A percentile compares a stretch with the other conserved stretches of the same genome.
These are phyloP conservation scores for Gephyroberyx darwinii DNA, from an alignment of 2,797 vertebrate species.

Conservation along the genomic window DNA sequence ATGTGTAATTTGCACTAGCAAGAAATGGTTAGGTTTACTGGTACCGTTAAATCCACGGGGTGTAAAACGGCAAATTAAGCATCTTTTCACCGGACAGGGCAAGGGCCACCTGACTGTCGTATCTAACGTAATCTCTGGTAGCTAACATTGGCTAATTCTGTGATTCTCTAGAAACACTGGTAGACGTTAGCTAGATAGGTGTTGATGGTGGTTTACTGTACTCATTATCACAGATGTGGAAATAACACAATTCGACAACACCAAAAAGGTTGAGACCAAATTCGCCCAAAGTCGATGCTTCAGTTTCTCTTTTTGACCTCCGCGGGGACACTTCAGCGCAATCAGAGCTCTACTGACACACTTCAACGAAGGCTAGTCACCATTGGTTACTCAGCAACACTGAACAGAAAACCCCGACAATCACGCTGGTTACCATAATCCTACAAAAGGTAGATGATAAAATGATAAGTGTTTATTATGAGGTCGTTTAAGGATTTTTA, in stretches of 20 bases:
- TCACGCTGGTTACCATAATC: background rate
- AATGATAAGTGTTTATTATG: background rate
- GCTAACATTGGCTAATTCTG: conserved; percentile 36
- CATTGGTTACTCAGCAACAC: background rate
- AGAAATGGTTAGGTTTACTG: too few species aligned
- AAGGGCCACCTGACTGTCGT: conserved; percentile 13
- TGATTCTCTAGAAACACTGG: background rate
- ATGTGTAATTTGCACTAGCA: too few species aligned
- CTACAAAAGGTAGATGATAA: background rate
- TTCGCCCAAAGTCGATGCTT: background rate
- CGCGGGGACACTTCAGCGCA: background rate
- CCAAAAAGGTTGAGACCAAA: accelerated
- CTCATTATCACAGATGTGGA: too few species aligned
- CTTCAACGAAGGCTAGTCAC: background rate
- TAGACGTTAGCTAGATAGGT: conserved; percentile 41
- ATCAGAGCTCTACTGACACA: conserved; percentile 27
- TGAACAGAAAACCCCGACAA: background rate
- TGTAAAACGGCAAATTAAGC: background rate
- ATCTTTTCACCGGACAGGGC: background rate
- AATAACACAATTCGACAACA: background rate
- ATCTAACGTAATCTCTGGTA: conserved; percentile 16
- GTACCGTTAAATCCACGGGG: background rate
- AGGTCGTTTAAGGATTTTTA: conserved; percentile 8
- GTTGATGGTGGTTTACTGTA: background rate
- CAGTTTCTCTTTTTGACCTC: conserved; percentile 52